Percentiles rank a stretch among this genome's conserved stretches.
phyloP scores from a whole-genome alignment of 2,888 invertebrate species.

The Dryobotodes eremita region DNA sequence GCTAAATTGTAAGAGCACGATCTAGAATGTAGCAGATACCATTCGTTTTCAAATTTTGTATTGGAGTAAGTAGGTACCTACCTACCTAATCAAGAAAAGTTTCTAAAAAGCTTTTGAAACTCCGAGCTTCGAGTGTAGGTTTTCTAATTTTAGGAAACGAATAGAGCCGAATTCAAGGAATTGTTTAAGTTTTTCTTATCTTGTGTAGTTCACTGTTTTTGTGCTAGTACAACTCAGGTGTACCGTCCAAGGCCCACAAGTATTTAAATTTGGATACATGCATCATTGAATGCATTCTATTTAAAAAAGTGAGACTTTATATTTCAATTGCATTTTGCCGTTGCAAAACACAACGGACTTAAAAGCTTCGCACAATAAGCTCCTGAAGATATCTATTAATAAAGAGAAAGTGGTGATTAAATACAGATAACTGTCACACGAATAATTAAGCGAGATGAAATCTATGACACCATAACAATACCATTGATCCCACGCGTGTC shows the following conservation, averaged over 20 bases:
- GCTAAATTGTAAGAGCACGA: neutral
- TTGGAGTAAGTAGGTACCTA: neutral
- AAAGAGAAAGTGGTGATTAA: constrained; percentile 79
- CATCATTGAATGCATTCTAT: constrained; percentile 19
- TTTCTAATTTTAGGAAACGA: neutral
- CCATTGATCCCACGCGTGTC: constrained; percentile 74
- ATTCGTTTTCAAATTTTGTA: neutral
- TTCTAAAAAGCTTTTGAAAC: constrained; percentile 8
- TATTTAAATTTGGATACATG: constrained; percentile 41
- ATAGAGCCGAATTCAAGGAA: neutral
- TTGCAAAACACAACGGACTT: constrained; percentile 24
- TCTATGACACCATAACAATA: constrained; percentile 76
- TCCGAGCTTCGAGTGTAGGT: neutral
- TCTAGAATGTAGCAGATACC: neutral
- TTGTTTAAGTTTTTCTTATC: neutral
- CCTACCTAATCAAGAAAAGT: neutral
- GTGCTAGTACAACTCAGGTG: constrained; percentile 3
- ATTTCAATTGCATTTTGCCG: constrained; percentile 7
- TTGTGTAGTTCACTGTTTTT: constrained; percentile 3
- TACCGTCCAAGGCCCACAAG: constrained; percentile 18
- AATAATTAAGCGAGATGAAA: constrained; percentile 79
- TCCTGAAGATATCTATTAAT: constrained; percentile 44
- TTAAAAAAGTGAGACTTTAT: constrained; percentile 24
- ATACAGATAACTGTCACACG: constrained; percentile 75
- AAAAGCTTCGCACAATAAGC: constrained; percentile 28